Conservation (phyloP, 2,888 invertebrate genomes). For the Drosophila algonquin region DNA sequence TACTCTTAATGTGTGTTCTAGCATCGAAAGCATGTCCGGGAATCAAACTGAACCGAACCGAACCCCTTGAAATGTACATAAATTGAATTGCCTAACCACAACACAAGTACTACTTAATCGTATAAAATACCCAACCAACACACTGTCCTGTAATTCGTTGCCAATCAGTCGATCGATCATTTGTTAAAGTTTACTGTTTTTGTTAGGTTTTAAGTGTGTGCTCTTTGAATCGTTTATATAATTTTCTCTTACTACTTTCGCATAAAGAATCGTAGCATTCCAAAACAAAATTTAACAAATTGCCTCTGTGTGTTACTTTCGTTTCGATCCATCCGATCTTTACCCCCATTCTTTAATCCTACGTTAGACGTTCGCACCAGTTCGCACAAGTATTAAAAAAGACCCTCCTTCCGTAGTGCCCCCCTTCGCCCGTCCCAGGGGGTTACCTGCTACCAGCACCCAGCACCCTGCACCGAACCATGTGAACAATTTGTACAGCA, state of each 20-base stretch:
- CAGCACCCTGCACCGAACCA: constrained; percentile 58
- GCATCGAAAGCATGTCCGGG: constrained; percentile 44
- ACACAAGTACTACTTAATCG: constrained; percentile 32
- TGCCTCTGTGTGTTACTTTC: constrained; percentile 34
- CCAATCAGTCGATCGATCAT: constrained; percentile 22
- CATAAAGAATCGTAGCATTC: constrained; percentile 75
- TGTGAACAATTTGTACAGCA: constrained; percentile 74
- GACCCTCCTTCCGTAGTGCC: constrained; percentile 18
- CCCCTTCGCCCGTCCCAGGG: constrained; percentile 14
- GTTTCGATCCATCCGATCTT: constrained; percentile 32
- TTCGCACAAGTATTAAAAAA: constrained; percentile 74
- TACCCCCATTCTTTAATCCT: constrained; percentile 28
- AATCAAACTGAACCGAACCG: constrained; percentile 1
- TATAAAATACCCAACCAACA: constrained; percentile 22
- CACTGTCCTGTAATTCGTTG: constrained; percentile 48
- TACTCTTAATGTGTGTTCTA: constrained; percentile 63
- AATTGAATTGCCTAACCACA: constrained; percentile 54
- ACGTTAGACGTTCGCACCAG: constrained; percentile 52
- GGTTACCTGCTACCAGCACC: background rate
- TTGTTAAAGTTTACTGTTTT: constrained; percentile 73
- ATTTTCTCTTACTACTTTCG: constrained; percentile 53
- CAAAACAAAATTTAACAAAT: constrained; percentile 58
- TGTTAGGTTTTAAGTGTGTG: constrained; percentile 77
- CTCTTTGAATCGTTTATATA: constrained; percentile 59
- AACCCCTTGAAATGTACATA: constrained; percentile 61